Base-by-base conservation (phyloP, 2,888 invertebrate species). In the Pachydiplax longipennis region DNA sequence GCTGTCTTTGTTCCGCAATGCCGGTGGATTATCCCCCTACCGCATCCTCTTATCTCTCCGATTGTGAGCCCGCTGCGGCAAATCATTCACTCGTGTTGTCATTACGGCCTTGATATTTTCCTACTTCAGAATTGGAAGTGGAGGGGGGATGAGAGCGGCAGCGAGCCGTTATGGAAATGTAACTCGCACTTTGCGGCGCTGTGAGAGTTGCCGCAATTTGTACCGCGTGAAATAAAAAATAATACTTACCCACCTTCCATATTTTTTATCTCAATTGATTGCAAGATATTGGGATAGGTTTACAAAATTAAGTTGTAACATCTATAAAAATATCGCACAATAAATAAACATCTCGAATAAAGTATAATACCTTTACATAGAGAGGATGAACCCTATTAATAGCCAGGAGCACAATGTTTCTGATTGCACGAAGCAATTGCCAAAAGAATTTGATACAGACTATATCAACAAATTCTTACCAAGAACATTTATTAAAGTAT, bases 51-150 rank as follows among this genome's bases (percentile, higher is more conserved):
- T 87, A 87, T 87, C 87, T 22, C 87, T n/a, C 87, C 87, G 87
- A 87, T 87, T 61, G 58, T 87, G 87, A 37, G 37, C 87, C 61
- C 61, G 87, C 87, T 87, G 87, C 87, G 87, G 87, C 87, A 87
- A 87, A 87, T 87, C 87, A 87, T 87, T 87, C 87, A 87, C 87
- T 87, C 87, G 61, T 87, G 87, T 58, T 37, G 58, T 87, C 87
- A 87, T 87, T 87, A 87, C 87, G 87, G 87, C 87, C 87, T 87
- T 87, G 87, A 87, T 87, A 87, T 87, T 87, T 61, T 87, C 58
- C 87, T 87, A 65, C 87, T 87, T 87, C 87, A 87, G 87, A 87
- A 87, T 87, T 87, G 87, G 87, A 65, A 12, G 61, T 37, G 87
- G 87, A 65, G 87, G 37, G 87, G 87, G 87, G 87, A 87, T 87